Evolutionary conservation across 2,113 vertebrate species (phyloP), one percentile per base, ranked within the genome.

Genomic region (Seriola aureovittata): DNA sequence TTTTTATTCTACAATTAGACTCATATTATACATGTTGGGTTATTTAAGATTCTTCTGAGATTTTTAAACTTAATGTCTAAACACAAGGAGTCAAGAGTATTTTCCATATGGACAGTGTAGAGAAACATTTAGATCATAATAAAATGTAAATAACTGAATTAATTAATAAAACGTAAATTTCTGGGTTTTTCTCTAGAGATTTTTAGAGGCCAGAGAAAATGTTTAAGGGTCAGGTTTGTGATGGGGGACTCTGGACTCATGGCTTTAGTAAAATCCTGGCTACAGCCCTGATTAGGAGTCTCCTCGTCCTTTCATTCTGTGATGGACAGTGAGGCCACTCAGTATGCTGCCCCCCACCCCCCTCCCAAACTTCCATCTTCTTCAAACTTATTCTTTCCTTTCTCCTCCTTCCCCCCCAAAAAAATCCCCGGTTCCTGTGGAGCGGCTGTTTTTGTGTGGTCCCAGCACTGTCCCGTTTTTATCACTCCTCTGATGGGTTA

Each of bases 391-490:
- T 87, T 84, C 87, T 88, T 81, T 74, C 65, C 78, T 91, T 97
- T 96, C 96, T 95, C 96, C 96, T 95, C 91, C 54, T 75, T 57
- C 81, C 46, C 67, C 70, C 38, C 19, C 32, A 75, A 50, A 55
- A 82, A 85, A 87, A 88, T 71, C 55, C 81, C 85, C 74, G 89
- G 94, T 95, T 96, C 96, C 96, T 94, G 96, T 93, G 92, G 96
- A 93, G 96, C 87, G 82, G 92, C 91, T 94, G 95, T 95, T 95
- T 97, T 96, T 99, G 98, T 99, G 98, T 98, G 97, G 97, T 96
- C 97, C 94, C 86, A 88, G 93, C 94, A 92, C 96, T 94, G 96
- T 94, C 96, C 96, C 95, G 93, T 96, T 96, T 96, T 95, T 96
- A 96, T 96, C 95, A 91, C 95, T 92, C 90, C 95, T 96, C 95